Percentiles rank a stretch among this genome's conserved stretches.
These are phyloP conservation scores for Brachylomia viminalis DNA, from an alignment of 2,888 invertebrate species.

Conservation along the genomic window DNA sequence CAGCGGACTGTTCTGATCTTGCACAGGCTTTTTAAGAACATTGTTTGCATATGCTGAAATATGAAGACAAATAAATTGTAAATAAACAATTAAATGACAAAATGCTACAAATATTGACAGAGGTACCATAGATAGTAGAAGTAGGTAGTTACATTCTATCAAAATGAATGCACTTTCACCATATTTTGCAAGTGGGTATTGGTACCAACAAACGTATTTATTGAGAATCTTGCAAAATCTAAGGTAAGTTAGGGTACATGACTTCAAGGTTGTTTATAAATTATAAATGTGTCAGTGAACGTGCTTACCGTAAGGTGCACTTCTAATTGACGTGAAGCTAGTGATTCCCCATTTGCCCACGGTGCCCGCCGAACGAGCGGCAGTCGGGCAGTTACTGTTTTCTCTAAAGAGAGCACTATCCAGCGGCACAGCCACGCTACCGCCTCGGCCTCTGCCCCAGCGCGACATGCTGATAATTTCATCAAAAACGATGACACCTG, in stretches of 20 bases:
- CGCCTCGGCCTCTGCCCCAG: conserved; percentile 91
- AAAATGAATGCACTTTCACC: conserved; percentile 70
- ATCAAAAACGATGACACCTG: conserved; percentile 88
- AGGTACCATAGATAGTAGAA: conserved; percentile 44
- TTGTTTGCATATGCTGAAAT: conserved; percentile 87
- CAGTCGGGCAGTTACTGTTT: conserved; percentile 96
- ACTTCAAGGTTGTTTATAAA: conserved; percentile 69
- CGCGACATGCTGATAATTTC: conserved; percentile 91
- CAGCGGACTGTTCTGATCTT: conserved; percentile 90
- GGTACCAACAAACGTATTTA: conserved; percentile 55
- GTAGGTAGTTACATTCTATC: conserved; percentile 22
- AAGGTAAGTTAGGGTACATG: conserved; percentile 37
- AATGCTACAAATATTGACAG: conserved; percentile 8
- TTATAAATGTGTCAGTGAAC: conserved; percentile 66
- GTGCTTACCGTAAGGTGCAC: conserved; percentile 93
- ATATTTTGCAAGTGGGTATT: conserved; percentile 36
- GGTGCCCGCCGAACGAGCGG: conserved; percentile 96
- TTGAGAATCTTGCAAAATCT: conserved; percentile 61
- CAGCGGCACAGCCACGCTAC: conserved; percentile 92
- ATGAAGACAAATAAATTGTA: conserved; percentile 46
- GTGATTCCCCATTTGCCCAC: conserved; percentile 98
- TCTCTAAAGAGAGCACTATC: conserved; percentile 92
- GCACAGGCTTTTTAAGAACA: conserved; percentile 86
- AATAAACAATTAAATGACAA: conserved; percentile 33
- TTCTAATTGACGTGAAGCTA: conserved; percentile 97